Percentiles rank a stretch among this genome's conserved stretches.
These are phyloP conservation scores for Amphimedon queenslandica DNA, from an alignment of 37 sponge, comb jelly and placozoan genomes.

Conservation along the genomic window DNA sequence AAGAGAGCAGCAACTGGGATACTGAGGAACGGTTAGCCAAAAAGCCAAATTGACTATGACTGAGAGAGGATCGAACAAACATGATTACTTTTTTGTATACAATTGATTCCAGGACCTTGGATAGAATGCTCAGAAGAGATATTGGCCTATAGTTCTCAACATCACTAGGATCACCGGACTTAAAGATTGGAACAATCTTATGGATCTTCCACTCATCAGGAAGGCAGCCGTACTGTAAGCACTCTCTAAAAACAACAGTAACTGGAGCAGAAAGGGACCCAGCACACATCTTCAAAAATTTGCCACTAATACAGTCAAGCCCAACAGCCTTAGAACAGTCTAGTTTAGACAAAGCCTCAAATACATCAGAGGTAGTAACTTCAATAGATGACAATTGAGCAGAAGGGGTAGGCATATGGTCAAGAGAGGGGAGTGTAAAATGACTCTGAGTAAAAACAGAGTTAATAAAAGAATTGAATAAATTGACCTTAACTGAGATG, in stretches of 20 bases:
- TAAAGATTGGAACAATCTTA: constrained; percentile 9
- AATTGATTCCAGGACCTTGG: constrained; percentile 4
- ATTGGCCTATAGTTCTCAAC: constrained; percentile 9
- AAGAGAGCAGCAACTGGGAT: no score
- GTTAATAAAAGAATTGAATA: not conserved
- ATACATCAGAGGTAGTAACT: not conserved
- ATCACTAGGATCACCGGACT: no score
- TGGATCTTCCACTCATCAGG: constrained; percentile 18
- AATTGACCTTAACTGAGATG: no score
- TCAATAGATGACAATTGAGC: not conserved
- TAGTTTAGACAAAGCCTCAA: no score
- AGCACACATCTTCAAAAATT: constrained; percentile 11
- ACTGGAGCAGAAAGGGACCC: not conserved
- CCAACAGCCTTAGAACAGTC: constrained; percentile 4
- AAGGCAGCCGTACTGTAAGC: not conserved
- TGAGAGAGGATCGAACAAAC: no score
- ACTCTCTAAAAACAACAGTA: not conserved
- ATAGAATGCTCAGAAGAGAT: not conserved
- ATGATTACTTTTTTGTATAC: constrained; percentile 9
- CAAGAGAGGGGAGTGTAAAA: not conserved
- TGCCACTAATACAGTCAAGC: constrained; percentile 3
- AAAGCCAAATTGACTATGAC: constrained; percentile 8
- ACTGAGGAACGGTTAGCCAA: no score
- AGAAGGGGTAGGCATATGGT: not conserved
- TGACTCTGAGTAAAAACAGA: constrained; percentile 9